A percentile compares a stretch with the other conserved stretches of the same genome.
These are phyloP conservation scores for Macrophya alboannulata DNA, from an alignment of 2,888 invertebrate species.

Conservation along the genomic window DNA sequence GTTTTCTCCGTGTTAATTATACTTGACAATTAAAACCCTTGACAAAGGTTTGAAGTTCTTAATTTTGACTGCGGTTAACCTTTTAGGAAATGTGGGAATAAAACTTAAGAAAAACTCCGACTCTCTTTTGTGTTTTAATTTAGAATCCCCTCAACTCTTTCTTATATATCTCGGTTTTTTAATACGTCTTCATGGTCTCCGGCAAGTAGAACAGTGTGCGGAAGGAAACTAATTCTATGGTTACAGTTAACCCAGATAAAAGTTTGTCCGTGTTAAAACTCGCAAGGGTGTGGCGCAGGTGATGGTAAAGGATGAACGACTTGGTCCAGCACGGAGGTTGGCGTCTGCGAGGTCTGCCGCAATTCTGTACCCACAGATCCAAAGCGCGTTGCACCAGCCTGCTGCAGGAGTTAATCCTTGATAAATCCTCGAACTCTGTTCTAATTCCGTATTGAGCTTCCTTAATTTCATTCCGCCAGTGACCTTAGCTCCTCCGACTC, in stretches of 20 bases:
- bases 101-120: background rate
- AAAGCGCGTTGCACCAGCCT: slow-evolving; percentile 57
- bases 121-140: slow-evolving; percentile 37
- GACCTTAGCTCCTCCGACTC: slow-evolving; percentile 62
- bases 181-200: slow-evolving; percentile 13
- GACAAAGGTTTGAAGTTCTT: slow-evolving; percentile 23
- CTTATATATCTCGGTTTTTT: slow-evolving; percentile 26
- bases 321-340: background rate
- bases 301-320: slow-evolving; percentile 25
- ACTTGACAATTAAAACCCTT: slow-evolving; percentile 32
- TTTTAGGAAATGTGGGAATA: background rate
- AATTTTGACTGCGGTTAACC: slow-evolving; percentile 30
- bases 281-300: slow-evolving; percentile 20
- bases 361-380: background rate
- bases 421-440: slow-evolving; percentile 76
- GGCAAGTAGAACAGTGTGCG: background rate
- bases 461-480: slow-evolving; percentile 75
- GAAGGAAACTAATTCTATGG: slow-evolving; percentile 24
- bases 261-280: slow-evolving; percentile 30
- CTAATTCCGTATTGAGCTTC: slow-evolving; percentile 77
- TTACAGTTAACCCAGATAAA: slow-evolving; percentile 43
- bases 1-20: slow-evolving; percentile 7
- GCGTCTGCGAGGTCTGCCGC: background rate
- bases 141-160: slow-evolving; percentile 17
- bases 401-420: slow-evolving; percentile 75